Percentiles rank a stretch among this genome's conserved stretches.
phyloP scores from a whole-genome alignment of 2,888 invertebrate species.

The Imbricaverruca yamaguchii region DNA sequence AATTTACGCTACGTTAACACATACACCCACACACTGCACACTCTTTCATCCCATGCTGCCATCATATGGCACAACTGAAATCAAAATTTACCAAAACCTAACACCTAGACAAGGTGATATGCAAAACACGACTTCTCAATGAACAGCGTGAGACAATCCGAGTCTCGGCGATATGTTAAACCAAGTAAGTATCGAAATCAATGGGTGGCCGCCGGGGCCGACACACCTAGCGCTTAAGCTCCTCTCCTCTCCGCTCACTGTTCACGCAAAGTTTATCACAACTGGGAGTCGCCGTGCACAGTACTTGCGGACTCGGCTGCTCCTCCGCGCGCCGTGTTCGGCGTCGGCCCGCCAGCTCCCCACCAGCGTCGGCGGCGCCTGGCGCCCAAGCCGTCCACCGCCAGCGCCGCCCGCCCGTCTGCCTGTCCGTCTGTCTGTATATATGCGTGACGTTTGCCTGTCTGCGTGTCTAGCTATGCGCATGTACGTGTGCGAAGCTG shows the following conservation, averaged over 20 bases:
- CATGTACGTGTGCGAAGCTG: constrained; percentile 26
- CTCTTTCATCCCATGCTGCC: background rate
- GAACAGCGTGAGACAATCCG: background rate
- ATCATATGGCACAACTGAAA: constrained; percentile 17
- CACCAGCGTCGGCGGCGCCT: background rate
- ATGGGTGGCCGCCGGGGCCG: background rate
- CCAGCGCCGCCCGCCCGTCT: constrained; percentile 25
- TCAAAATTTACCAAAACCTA: background rate
- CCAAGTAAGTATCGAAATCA: background rate
- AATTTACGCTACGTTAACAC: background rate
- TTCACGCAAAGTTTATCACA: background rate
- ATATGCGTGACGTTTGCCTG: too few species aligned
- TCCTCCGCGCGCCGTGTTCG: too few species aligned
- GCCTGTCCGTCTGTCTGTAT: background rate
- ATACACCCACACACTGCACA: background rate
- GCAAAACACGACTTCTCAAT: background rate
- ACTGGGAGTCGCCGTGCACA: constrained; percentile 7
- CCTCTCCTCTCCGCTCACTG: background rate
- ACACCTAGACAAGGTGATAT: constrained; percentile 4
- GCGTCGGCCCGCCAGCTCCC: too few species aligned
- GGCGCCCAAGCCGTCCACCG: constrained; percentile 15
- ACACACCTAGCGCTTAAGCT: background rate
- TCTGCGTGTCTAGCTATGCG: too few species aligned
- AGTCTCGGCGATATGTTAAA: background rate
- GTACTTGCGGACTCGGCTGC: too few species aligned